Percentiles rank a stretch among this genome's conserved stretches.
These are phyloP conservation scores for Ochotona curzoniae DNA, from an alignment of 2,113 vertebrate genomes.

Conservation along the genomic window DNA sequence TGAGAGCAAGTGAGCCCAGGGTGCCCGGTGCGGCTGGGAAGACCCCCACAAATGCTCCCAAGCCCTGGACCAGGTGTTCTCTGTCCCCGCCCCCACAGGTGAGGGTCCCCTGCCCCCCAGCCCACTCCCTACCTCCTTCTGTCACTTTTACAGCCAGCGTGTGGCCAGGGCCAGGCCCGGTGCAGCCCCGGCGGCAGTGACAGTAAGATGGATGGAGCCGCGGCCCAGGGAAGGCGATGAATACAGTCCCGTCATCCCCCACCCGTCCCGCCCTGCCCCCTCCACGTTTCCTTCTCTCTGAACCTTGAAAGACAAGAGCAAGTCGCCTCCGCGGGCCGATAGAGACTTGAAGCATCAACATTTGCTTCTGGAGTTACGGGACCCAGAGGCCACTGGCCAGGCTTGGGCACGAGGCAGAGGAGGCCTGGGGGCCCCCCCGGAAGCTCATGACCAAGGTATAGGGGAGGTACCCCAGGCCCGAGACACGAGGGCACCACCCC, in stretches of 20 bases:
- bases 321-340: background rate
- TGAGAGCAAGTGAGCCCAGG: background rate
- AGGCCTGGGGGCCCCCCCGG: fast-evolving
- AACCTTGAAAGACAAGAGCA: slow-evolving; percentile 53
- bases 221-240: background rate
- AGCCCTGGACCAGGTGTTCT: background rate
- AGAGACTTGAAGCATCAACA: background rate
- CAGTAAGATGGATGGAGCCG: slow-evolving; percentile 11
- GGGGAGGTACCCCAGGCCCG: background rate
- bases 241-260: fast-evolving
- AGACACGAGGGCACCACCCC: fast-evolving
- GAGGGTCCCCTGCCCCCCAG: too few relatives aligned
- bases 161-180: background rate
- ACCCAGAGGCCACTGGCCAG: fast-evolving
- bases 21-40: fast-evolving
- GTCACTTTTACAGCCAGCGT: fast-evolving
- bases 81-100: background rate
- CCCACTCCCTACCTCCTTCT: background rate
- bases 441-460: too few relatives aligned
- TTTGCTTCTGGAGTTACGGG: background rate
- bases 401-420: fast-evolving
- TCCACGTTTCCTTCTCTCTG: slow-evolving; percentile 55
- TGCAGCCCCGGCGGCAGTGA: background rate
- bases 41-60: fast-evolving
- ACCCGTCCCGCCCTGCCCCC: too few relatives aligned